Percentiles rank a stretch among this genome's conserved stretches.
Conservation (phyloP, 2,113 vertebrate species). For the Podocnemis expansa region DNA sequence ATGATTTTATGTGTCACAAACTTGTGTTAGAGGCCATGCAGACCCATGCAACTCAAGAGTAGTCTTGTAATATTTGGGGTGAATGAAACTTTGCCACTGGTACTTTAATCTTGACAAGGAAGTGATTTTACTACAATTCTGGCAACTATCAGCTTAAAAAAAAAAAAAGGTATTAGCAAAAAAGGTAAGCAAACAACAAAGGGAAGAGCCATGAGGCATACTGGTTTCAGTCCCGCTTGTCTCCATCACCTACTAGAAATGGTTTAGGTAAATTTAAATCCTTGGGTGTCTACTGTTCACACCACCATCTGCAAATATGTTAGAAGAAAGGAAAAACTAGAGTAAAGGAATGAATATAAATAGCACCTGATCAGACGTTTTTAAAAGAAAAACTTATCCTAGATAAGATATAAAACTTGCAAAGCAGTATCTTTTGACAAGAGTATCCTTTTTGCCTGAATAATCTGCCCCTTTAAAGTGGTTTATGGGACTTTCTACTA, state of each 20-base stretch:
- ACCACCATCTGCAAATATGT: no score
- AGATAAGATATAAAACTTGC: neutral
- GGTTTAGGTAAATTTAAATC: neutral
- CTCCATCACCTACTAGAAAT: neutral
- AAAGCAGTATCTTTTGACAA: neutral
- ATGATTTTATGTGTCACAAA: neutral
- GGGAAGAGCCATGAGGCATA: neutral
- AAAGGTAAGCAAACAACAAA: no score
- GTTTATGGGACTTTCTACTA: no score
- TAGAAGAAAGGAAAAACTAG: no score
- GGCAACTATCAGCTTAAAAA: neutral
- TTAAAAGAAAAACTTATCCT: no score
- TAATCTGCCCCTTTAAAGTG: neutral
- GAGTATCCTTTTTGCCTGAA: neutral
- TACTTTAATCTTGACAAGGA: neutral
- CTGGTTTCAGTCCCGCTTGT: no score
- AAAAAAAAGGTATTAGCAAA: no score
- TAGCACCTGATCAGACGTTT: no score
- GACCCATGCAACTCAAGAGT: neutral
- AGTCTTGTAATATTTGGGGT: neutral
- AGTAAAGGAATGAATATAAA: no score
- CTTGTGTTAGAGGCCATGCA: neutral
- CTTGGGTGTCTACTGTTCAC: no score
- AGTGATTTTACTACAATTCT: neutral
- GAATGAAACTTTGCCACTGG: neutral